phyloP scores from a whole-genome alignment of 2,113 vertebrate species.

The Panthera leo region DNA sequence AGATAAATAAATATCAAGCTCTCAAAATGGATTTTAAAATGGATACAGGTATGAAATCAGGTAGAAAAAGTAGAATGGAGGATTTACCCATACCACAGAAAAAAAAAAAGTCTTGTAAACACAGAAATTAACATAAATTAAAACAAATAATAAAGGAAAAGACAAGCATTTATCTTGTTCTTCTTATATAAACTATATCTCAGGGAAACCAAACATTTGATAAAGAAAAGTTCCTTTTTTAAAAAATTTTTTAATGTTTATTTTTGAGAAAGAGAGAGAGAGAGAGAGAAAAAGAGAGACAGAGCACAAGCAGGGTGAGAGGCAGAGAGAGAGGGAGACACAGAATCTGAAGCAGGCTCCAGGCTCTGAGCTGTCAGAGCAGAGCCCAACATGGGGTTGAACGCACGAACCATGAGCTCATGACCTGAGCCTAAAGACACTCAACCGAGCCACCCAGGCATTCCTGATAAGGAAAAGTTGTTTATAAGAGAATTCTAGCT shows the following conservation, averaged over 20 bases:
- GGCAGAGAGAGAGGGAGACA: no score
- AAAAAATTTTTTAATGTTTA: no score
- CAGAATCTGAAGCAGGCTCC: no score
- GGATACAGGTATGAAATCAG: neutral
- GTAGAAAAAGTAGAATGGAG: neutral
- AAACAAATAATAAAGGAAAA: slow-evolving; percentile 18
- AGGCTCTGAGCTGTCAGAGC: no score
- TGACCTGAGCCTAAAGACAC: no score
- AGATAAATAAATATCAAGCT: neutral
- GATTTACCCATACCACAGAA: neutral
- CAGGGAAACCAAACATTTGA: neutral
- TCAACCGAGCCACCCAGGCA: no score
- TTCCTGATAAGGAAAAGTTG: neutral
- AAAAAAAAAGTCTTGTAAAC: slow-evolving; percentile 4
- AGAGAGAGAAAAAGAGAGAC: no score
- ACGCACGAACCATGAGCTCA: no score
- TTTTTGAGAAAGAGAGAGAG: no score
- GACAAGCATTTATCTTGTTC: neutral
- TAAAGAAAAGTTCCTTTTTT: neutral
- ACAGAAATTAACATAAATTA: neutral
- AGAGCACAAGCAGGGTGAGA: no score
- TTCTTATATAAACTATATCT: neutral
- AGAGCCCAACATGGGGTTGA: no score
- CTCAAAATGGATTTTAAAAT: slow-evolving; percentile 16
- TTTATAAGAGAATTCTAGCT: neutral